A percentile compares a stretch with the other conserved stretches of the same genome.
Evolutionary conservation across 2,888 invertebrate genomes (phyloP).

Genomic region (Pterostichus niger): DNA sequence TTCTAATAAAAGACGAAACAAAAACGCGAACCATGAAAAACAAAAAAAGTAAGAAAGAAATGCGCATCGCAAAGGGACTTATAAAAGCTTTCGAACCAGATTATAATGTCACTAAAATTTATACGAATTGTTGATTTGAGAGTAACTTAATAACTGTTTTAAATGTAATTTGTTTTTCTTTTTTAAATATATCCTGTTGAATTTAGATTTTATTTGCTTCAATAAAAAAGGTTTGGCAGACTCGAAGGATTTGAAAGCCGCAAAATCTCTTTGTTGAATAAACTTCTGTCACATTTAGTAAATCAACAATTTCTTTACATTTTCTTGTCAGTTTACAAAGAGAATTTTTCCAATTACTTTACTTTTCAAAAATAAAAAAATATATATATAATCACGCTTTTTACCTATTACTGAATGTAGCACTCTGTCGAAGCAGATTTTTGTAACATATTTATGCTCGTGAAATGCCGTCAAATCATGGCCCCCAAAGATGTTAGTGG

Average conservation of each 20-base stretch:
- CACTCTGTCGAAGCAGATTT: no score
- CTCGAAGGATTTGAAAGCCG: constrained; percentile 11
- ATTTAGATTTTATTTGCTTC: constrained; percentile 11
- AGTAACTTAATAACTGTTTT: constrained; percentile 25
- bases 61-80: constrained; percentile 18
- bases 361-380: no score
- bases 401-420: no score
- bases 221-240: neutral
- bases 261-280: constrained; percentile 20
- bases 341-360: constrained; percentile 4
- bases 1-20: constrained; percentile 43
- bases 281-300: constrained; percentile 18
- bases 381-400: no score
- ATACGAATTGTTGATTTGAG: constrained; percentile 24
- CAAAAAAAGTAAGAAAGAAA: neutral
- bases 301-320: neutral
- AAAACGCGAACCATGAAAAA: constrained; percentile 13
- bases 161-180: constrained; percentile 23
- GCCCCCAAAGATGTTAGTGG: no score
- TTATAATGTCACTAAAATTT: constrained; percentile 33
- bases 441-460: no score
- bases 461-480: no score
- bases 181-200: neutral
- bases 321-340: neutral
- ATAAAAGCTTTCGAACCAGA: constrained; percentile 33